Conservation (phyloP, 2,888 invertebrate species). For the Plebejus anna region DNA sequence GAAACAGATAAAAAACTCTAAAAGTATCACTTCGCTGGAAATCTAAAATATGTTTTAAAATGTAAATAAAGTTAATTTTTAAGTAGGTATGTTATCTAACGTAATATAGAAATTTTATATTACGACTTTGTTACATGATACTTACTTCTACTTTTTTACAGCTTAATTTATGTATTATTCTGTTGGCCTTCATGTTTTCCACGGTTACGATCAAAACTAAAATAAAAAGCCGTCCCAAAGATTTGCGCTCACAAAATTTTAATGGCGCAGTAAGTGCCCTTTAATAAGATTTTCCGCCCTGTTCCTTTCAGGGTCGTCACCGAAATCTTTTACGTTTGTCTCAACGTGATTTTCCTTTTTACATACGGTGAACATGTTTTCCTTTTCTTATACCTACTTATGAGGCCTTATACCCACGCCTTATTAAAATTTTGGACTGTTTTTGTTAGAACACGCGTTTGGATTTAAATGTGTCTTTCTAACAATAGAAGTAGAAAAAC, state of each 20-base stretch:
- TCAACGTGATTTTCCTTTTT: conserved; percentile 62
- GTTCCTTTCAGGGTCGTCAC: conserved; percentile 55
- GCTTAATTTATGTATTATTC: too few species aligned
- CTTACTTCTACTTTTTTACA: too few species aligned
- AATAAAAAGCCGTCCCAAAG: neutral
- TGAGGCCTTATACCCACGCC: neutral
- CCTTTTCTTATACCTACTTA: conserved; percentile 39
- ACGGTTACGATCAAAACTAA: conserved; percentile 4
- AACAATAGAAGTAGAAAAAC: neutral
- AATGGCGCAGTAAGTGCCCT: conserved; percentile 61
- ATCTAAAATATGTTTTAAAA: neutral
- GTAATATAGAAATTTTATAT: too few species aligned
- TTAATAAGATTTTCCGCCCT: conserved; percentile 54
- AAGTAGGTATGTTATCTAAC: too few species aligned
- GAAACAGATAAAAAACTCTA: conserved; percentile 50
- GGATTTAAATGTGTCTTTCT: neutral
- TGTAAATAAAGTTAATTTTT: too few species aligned
- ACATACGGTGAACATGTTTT: conserved; percentile 72
- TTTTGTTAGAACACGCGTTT: conserved; percentile 37
- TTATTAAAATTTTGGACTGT: conserved; percentile 51
- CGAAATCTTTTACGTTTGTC: conserved; percentile 66
- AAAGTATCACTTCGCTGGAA: neutral
- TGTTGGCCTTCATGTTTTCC: neutral
- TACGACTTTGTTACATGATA: too few species aligned
- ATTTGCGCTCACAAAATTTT: conserved; percentile 45